Base-by-base conservation (phyloP, 2,888 invertebrate species). In the Agonopterix arenella region DNA sequence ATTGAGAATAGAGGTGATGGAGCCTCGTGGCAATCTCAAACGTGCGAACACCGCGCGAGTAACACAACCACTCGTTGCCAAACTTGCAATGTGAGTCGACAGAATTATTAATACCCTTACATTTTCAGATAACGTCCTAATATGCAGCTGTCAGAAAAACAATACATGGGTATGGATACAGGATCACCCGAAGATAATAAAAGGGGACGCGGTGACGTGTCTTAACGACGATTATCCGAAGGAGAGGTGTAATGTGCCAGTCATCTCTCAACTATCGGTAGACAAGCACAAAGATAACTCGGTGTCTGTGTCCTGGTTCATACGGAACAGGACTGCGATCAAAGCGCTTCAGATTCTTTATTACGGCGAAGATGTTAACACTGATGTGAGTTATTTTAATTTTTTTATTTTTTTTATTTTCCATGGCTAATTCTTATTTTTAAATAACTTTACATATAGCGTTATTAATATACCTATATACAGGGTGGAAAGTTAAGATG, bases 91-190 rank as follows among this genome's bases (percentile, higher is more conserved):
- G 7, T 28, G 7, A 28, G 5, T 28, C 28, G 28, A 28, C 28
- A 40, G 40, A 11, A 28, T 28, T 40, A n/a, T 40, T 40, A n/a
- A 40, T 40, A 40, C 40, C 11, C 40, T 11, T 10, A 40, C 41
- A 7, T 61, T 85, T 83, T 45, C 91, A 96, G 97, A 95, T 73
- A 97, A 97, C 84, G 94, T 96, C 28, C 90, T 97, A 70, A 92
- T 94, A 68, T 98, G 97, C 84, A 95, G 93, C 71, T 98, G 97
- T 80, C 95, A 97, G 75, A 94, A 95, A 64, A 95, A 96, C 76
- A 96, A 96, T 76, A 92, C 97, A 40, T 97, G 97, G 96, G 95
- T 96, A 73, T 98, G 97, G 97, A 90, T 97, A 62, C 92, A 96
- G 70, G 95, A 96, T 79, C 96, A 98, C 85, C 94, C 95, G 10